These are phyloP conservation scores for Phyllotreta cruciferae DNA, from an alignment of 2,888 invertebrate species.

Conservation along the genomic window DNA sequence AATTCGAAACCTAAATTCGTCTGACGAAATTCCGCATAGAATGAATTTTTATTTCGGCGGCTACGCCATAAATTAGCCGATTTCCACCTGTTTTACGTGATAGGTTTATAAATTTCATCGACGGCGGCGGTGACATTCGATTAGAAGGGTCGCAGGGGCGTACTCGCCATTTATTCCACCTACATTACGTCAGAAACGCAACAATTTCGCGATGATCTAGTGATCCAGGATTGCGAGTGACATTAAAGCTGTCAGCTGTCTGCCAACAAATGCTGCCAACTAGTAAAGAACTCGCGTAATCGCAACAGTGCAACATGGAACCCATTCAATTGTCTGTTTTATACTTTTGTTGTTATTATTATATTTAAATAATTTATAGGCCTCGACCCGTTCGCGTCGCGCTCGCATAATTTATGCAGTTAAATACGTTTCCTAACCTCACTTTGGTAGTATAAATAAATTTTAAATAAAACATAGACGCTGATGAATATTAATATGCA, in stretches of 20 bases:
- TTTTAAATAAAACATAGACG: conserved; percentile 31
- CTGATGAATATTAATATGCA: conserved; percentile 35
- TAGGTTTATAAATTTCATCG: conserved; percentile 11
- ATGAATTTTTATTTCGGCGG: conserved; percentile 7
- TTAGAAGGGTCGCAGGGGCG: conserved; percentile 1
- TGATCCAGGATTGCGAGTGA: too few species aligned
- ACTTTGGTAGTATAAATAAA: conserved; percentile 33
- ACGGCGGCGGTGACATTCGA: conserved; percentile 1
- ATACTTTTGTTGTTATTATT: too few species aligned
- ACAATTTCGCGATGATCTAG: too few species aligned
- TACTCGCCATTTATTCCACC: too few species aligned
- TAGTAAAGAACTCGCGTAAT: too few species aligned
- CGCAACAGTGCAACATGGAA: too few species aligned
- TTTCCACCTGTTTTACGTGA: conserved; percentile 11
- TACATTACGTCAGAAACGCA: too few species aligned
- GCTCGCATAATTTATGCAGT: conserved; percentile 26
- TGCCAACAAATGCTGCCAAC: too few species aligned
- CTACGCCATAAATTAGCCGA: conserved; percentile 7
- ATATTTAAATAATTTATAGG: conserved; percentile 18
- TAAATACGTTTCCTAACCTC: conserved; percentile 26
- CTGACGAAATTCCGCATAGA: conserved; percentile 8
- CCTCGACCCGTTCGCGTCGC: conserved; percentile 13
- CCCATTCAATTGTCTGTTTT: too few species aligned
- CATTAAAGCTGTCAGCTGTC: too few species aligned
- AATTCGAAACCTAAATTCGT: conserved; percentile 8